These are phyloP conservation scores for Menura novaehollandiae DNA, from an alignment of 2,113 vertebrate species.

Conservation along the genomic window DNA sequence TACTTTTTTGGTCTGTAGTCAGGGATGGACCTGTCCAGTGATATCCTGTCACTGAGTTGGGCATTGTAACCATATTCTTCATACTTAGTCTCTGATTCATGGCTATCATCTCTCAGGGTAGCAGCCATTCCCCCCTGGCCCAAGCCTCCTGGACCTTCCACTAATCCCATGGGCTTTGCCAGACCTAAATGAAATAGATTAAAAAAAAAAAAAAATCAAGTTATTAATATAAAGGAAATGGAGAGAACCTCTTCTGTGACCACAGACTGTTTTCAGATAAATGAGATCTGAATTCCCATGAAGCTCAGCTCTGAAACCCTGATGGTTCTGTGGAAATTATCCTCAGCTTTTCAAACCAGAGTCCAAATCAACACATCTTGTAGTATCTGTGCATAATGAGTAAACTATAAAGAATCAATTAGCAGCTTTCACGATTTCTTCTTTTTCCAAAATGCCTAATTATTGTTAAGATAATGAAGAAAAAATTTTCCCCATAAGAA, in stretches of 20 bases:
- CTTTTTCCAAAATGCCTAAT: background rate
- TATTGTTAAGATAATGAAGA: background rate
- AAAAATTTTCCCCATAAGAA: background rate
- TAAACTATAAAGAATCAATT: background rate
- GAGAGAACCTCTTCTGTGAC: background rate
- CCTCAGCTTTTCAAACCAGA: background rate
- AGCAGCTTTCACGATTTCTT: background rate
- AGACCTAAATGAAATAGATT: slow-evolving; percentile 75
- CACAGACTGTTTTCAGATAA: background rate
- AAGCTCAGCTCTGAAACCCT: background rate
- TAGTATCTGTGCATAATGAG: background rate
- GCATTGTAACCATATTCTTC: slow-evolving; percentile 98
- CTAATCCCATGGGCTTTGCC: slow-evolving; percentile 95
- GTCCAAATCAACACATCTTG: background rate
- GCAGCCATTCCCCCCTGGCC: slow-evolving; percentile 93
- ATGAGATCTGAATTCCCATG: background rate
- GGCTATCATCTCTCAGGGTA: slow-evolving; percentile 87
- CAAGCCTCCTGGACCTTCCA: slow-evolving; percentile 95
- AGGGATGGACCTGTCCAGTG: slow-evolving; percentile 93
- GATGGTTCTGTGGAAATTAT: background rate
- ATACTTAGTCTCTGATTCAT: slow-evolving; percentile 83
- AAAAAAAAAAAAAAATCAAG: background rate
- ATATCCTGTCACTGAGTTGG: slow-evolving; percentile 95
- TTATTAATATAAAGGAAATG: background rate
- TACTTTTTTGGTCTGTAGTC: slow-evolving; percentile 98